These are phyloP conservation scores for Drosophila tripunctata DNA, from an alignment of 2,888 invertebrate genomes.

Conservation along the genomic window DNA sequence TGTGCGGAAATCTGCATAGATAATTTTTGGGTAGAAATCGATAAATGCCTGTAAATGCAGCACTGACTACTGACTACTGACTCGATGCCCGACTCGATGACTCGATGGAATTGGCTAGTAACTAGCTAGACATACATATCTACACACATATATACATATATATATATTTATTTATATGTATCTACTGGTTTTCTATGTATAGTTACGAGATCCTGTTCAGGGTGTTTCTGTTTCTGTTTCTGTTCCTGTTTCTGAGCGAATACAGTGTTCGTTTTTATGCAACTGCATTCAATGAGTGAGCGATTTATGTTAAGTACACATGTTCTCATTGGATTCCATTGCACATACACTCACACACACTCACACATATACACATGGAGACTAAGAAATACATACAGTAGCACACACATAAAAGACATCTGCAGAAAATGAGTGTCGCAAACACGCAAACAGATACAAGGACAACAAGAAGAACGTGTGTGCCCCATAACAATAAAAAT, in stretches of 20 bases:
- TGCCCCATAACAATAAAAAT: slow-evolving; percentile 79
- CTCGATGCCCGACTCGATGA: slow-evolving; percentile 23
- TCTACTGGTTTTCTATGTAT: slow-evolving; percentile 1
- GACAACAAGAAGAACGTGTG: slow-evolving; percentile 73
- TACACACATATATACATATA: background rate
- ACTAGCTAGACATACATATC: slow-evolving; percentile 11
- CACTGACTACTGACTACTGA: background rate
- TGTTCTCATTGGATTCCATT: slow-evolving; percentile 76
- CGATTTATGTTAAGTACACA: slow-evolving; percentile 79
- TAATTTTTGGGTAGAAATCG: slow-evolving; percentile 70
- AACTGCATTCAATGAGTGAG: slow-evolving; percentile 78
- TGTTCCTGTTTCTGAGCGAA: slow-evolving; percentile 30
- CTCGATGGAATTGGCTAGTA: background rate
- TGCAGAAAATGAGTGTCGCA: slow-evolving; percentile 78
- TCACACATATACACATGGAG: slow-evolving; percentile 5
- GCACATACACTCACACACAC: slow-evolving; percentile 41
- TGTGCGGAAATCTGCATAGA: slow-evolving; percentile 70
- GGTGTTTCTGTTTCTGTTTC: slow-evolving; percentile 26
- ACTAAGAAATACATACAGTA: background rate
- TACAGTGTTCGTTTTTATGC: slow-evolving; percentile 68
- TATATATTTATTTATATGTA: background rate
- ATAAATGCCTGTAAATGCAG: slow-evolving; percentile 71
- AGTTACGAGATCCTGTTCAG: slow-evolving; percentile 12
- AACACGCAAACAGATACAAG: slow-evolving; percentile 79
- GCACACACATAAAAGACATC: slow-evolving; percentile 61